Conservation (phyloP, 2,888 invertebrate genomes). For the Osmoderma eremita region DNA sequence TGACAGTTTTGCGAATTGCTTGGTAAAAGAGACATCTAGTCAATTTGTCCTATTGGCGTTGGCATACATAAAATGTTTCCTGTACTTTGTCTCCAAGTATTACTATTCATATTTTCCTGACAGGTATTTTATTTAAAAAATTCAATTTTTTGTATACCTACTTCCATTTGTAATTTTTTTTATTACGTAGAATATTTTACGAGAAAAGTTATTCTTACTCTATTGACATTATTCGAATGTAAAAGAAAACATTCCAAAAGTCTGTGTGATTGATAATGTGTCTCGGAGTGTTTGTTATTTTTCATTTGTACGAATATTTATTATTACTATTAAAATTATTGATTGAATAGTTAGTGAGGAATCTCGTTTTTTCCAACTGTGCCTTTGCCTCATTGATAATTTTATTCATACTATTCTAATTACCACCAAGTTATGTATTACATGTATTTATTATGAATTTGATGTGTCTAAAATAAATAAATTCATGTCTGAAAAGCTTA, state of each 20-base stretch:
- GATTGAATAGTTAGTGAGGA: constrained; percentile 45
- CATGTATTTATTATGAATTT: constrained; percentile 60
- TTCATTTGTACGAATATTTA: constrained; percentile 36
- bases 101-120: too few species aligned
- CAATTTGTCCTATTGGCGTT: too few species aligned
- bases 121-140: too few species aligned
- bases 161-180: too few species aligned
- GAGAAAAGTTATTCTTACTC: background rate
- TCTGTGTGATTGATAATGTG: constrained; percentile 40
- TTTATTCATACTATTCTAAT: constrained; percentile 57
- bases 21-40: too few species aligned
- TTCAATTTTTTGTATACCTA: too few species aligned
- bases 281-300: constrained; percentile 46
- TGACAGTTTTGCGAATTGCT: too few species aligned
- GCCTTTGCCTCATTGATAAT: constrained; percentile 60
- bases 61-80: too few species aligned
- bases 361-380: constrained; percentile 63
- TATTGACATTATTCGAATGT: constrained; percentile 18
- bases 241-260: constrained; percentile 32
- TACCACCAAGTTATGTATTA: constrained; percentile 58
- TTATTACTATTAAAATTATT: constrained; percentile 43
- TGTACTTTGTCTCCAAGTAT: too few species aligned
- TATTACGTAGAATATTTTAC: too few species aligned
- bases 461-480: constrained; percentile 55
- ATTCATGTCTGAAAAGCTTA: constrained; percentile 43